Base-by-base conservation (phyloP, 37 sponge, comb jelly and placozoan genomes). In the Oscarella lobularis region DNA sequence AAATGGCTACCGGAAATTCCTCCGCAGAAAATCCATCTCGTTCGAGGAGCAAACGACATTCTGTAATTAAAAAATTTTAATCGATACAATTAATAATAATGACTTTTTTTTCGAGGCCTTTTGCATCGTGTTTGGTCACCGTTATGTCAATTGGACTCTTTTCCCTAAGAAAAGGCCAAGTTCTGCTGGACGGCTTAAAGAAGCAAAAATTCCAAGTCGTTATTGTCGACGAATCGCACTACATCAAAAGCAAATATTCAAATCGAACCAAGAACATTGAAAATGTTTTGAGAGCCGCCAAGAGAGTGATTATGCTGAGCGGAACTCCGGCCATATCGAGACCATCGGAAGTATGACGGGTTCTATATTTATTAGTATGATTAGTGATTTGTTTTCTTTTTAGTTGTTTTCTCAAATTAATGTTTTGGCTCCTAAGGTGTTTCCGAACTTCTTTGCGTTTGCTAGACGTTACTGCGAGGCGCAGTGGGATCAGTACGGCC, bases 281-380 rank as follows among this genome's bases (percentile, higher is more conserved):
- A 20, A 48, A 9, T 9, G 14, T 48, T 9, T 27, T 48, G 14
- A 48, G 20, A 48, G 14, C 14, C 20, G 60, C 60, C 60, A 48
- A 48, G 60, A 48, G 60, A 48, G 60, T 20, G 9, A 48, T 48
- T 48, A 27, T 48, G 60, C 20, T 48, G 60, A 48, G 60, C 20
- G 60, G 60, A 48, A 48, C 60, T 27, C 60, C 60, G 60, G 60
- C 60, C 60, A 48, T 48, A 48, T 48, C 60, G 60, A 48, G 60
- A 48, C 60, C 60, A 27, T 9, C 60, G 20, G 60, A 48, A 20
- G 60, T 48, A 48, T 48, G 60, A 48, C 60, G 9, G 60, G 60
- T 48, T 48, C 20, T 9, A 48, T 48, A 48, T 48, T 48, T 48
- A 48, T 48, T 48, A 48, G 60, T 27, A 20, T n/a, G n/a, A n/a